phyloP scores from a whole-genome alignment of 2,888 invertebrate species.

The Macrostomum cliftonense region DNA sequence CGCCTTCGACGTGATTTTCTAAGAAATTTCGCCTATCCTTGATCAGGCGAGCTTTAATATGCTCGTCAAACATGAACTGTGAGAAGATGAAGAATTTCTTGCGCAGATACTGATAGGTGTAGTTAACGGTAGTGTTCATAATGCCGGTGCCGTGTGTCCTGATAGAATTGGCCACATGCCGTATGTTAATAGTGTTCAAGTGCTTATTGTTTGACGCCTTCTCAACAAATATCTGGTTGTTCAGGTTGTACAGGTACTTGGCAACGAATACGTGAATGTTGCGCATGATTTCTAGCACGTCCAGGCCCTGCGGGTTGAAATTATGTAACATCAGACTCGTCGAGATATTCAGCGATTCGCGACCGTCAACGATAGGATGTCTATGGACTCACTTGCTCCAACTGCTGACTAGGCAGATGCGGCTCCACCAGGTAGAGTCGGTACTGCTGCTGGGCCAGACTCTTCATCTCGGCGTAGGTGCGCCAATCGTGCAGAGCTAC shows the following conservation, averaged over 20 bases:
- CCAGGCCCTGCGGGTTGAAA: conserved; percentile 60
- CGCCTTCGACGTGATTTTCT: conserved; percentile 45
- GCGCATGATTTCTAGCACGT: conserved; percentile 85
- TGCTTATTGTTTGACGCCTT: conserved; percentile 73
- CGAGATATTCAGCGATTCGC: no score
- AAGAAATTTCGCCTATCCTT: conserved; percentile 66
- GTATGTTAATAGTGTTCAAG: conserved; percentile 78
- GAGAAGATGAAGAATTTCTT: conserved; percentile 82
- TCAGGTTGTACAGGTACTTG: conserved; percentile 78
- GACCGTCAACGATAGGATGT: no score
- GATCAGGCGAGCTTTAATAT: conserved; percentile 75
- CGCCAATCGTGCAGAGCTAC: conserved; percentile 92
- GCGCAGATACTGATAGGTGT: conserved; percentile 59
- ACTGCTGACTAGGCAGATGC: conserved; percentile 77
- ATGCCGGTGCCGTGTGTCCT: conserved; percentile 88
- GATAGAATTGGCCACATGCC: conserved; percentile 85
- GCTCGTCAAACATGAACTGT: conserved; percentile 90
- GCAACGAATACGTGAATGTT: conserved; percentile 84
- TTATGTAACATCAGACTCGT: no score
- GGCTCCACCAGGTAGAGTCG: conserved; percentile 65
- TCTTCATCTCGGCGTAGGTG: conserved; percentile 87
- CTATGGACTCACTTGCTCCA: conserved; percentile 62
- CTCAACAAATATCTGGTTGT: conserved; percentile 86
- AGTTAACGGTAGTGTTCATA: conserved; percentile 65
- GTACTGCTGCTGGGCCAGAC: conserved; percentile 65